These are phyloP conservation scores for Drosophila serrata DNA, from an alignment of 1,140 invertebrate species.

Conservation along the genomic window DNA sequence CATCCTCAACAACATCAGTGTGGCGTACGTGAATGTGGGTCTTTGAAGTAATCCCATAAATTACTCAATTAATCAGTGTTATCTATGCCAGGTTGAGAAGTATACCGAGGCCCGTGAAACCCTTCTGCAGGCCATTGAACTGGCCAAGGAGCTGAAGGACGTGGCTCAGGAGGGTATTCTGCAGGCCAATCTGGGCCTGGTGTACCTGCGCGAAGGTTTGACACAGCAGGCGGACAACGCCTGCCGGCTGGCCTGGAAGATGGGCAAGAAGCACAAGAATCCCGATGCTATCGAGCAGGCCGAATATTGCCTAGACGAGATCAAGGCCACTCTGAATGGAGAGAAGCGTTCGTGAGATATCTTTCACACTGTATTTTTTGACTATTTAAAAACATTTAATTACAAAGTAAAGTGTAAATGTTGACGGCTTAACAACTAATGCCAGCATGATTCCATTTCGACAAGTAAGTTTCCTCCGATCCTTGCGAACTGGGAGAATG, in stretches of 20 bases:
- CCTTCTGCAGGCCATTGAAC: slow-evolving; percentile 90
- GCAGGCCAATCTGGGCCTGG: slow-evolving; percentile 93
- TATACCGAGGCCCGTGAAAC: slow-evolving; percentile 90
- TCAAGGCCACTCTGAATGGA: slow-evolving; percentile 83
- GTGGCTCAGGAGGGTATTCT: slow-evolving; percentile 90
- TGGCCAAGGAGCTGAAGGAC: slow-evolving; percentile 88
- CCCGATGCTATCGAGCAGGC: slow-evolving; percentile 89
- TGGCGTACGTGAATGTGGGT: slow-evolving; percentile 87
- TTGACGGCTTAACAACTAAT: slow-evolving; percentile 17
- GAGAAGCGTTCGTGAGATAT: slow-evolving; percentile 18
- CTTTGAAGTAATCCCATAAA: too few relatives aligned
- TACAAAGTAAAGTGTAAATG: slow-evolving; percentile 32
- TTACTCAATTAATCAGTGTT: not conserved
- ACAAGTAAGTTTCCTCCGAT: not conserved
- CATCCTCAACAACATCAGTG: slow-evolving; percentile 94
- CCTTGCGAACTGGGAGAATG: slow-evolving; percentile 3
- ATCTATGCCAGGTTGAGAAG: slow-evolving; percentile 87
- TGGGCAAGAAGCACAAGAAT: slow-evolving; percentile 89
- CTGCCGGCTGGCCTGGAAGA: slow-evolving; percentile 90
- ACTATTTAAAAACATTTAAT: slow-evolving; percentile 34
- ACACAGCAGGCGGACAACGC: slow-evolving; percentile 89
- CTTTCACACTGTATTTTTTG: slow-evolving; percentile 40
- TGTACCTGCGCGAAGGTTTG: slow-evolving; percentile 91
- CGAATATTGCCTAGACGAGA: slow-evolving; percentile 89
- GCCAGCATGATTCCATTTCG: slow-evolving; percentile 1